Percentiles rank a stretch among this genome's conserved stretches.
Evolutionary conservation across 2,797 vertebrate species (phyloP).

Genomic region (Valencia hispanica): DNA sequence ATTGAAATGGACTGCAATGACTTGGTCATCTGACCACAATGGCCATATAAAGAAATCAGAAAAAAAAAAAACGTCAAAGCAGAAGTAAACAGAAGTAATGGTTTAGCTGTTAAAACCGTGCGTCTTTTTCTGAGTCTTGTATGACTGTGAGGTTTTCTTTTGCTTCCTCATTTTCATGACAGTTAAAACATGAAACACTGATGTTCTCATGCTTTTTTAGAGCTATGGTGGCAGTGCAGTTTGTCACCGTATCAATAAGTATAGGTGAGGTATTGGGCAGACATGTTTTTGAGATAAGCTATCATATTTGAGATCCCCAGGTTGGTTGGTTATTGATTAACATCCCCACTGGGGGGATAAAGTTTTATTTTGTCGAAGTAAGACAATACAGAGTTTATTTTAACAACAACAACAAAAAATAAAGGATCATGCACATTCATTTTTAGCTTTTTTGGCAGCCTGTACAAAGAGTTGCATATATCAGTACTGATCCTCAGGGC

Average conservation of each 20-base stretch:
- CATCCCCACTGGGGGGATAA: neutral
- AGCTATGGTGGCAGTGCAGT: neutral
- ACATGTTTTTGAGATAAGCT: neutral
- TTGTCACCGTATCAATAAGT: conserved; percentile 4
- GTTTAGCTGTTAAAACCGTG: neutral
- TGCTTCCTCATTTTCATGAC: neutral
- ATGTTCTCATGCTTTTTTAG: conserved; percentile 24
- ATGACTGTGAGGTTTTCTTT: conserved; percentile 2
- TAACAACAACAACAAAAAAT: neutral
- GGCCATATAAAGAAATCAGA: neutral
- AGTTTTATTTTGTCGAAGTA: conserved; percentile 28
- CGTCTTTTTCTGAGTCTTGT: rapidly evolving
- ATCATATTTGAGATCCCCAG: neutral
- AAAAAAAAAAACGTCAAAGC: neutral
- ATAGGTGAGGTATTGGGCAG: neutral
- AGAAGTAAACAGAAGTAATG: neutral
- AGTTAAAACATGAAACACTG: conserved; percentile 18
- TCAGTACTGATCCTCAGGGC: neutral
- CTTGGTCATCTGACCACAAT: neutral
- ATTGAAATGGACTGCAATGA: no score
- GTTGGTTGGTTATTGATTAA: no score
- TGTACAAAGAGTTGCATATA: neutral
- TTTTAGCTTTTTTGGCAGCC: neutral
- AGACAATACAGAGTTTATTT: neutral
- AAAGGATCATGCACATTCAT: neutral